Evolutionary conservation across 2,113 vertebrate genomes (phyloP).

Genomic region (Mesoclemmys tuberculata): DNA sequence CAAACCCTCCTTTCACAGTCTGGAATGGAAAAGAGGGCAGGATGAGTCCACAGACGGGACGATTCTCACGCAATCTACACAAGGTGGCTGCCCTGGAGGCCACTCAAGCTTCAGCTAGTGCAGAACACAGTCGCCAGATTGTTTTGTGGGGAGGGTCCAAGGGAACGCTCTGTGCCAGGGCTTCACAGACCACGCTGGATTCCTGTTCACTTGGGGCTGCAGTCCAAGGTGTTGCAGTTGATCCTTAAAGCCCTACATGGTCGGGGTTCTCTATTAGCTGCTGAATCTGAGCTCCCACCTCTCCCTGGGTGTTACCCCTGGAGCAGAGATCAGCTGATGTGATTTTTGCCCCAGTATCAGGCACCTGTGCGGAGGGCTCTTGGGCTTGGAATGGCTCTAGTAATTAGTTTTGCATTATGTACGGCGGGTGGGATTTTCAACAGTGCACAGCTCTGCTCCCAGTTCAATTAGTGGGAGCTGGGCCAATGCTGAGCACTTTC

Average conservation of each 20-base stretch:
- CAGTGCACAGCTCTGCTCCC: neutral
- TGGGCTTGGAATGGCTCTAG: neutral
- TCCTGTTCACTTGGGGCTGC: neutral
- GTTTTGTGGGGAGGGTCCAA: neutral
- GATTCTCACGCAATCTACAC: neutral
- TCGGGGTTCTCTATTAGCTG: neutral
- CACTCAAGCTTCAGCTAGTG: neutral
- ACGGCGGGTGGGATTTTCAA: neutral
- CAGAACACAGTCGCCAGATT: neutral
- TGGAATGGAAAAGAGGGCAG: conserved; percentile 60
- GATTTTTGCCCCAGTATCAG: neutral
- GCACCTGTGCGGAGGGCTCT: neutral
- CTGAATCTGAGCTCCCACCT: neutral
- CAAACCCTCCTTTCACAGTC: conserved; percentile 99
- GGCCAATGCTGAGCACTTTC: neutral
- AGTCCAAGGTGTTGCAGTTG: neutral
- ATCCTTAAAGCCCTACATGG: neutral
- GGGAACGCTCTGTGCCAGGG: neutral
- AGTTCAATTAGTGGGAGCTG: neutral
- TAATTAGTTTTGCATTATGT: neutral
- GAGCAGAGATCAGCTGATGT: rapidly evolving
- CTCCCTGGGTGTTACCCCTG: rapidly evolving
- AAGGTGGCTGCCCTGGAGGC: neutral
- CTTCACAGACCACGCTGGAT: neutral
- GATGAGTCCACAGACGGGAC: neutral